These are phyloP conservation scores for Drusus annulatus DNA, from an alignment of 1,140 invertebrate species.

Conservation along the genomic window DNA sequence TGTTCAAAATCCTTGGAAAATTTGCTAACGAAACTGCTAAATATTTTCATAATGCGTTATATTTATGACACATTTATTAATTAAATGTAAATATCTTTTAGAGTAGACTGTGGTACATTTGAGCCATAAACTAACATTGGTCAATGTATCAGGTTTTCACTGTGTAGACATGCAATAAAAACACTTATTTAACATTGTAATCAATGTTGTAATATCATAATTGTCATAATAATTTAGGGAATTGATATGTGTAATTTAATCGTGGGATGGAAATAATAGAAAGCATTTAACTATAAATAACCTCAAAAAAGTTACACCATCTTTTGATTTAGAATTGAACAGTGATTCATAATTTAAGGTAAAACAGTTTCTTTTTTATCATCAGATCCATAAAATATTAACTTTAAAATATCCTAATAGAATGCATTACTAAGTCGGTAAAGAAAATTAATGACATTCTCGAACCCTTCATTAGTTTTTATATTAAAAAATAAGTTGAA, in stretches of 20 bases:
- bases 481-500: neutral
- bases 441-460: no score
- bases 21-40: no score
- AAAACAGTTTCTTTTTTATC: no score
- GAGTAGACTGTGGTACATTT: neutral
- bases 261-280: neutral
- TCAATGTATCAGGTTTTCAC: neutral
- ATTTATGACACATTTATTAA: neutral
- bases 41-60: no score
- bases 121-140: neutral
- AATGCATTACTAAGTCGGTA: no score
- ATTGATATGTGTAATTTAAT: neutral
- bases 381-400: no score
- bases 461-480: neutral
- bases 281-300: no score
- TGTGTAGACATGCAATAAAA: conserved; percentile 16
- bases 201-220: neutral
- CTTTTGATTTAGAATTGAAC: no score
- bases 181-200: conserved; percentile 1
- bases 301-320: no score
- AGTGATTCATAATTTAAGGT: no score
- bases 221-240: conserved; percentile 9
- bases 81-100: conserved; percentile 10
- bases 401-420: no score
- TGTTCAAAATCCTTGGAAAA: no score